Evolutionary conservation across 1,140 invertebrate species (phyloP), one percentile per base, ranked within the genome.

Genomic region (Sitobion miscanthi): DNA sequence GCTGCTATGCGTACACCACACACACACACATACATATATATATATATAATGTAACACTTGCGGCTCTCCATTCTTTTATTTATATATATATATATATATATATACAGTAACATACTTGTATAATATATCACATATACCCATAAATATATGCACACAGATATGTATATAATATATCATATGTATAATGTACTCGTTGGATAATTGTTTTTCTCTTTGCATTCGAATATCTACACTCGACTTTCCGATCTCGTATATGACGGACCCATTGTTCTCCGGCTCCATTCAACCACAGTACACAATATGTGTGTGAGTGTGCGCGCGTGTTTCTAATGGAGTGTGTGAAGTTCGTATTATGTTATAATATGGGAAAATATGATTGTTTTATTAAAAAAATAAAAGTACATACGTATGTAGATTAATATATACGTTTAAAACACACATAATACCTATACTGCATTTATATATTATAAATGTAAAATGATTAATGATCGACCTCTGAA

Each of bases 181-280:
- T 47, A 47, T 86, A 45, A 86, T 38, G 23, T 38, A 42, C 52
- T 89, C 52, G 54, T 57, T 25, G 49, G 52, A 42, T 57, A 54
- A 89, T 89, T 89, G 88, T 89, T 89, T 89, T 54, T 89, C 87
- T 54, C 87, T 89, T 89, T 57, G 35, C 88, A 57, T 89, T 89
- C 52, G 38, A 89, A 89, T 77, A 77, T 54, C 21, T 89, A 57
- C 11, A 42, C 88, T 89, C 88, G 35, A 57, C 52, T 89, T 89
- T 89, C 49, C 88, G 52, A 89, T 89, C 87, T 54, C 49, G 35
- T 20, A 25, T 57, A 20, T 35, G 4, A 54, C n/a, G 35, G n/a
- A 77, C 35, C 88, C 23, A 89, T 89, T 89, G 49, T 89, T 57
- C 52, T 49, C 38, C 35, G 8, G 38, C 20, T 57, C 52, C 49